A percentile compares a stretch with the other conserved stretches of the same genome.
These are phyloP conservation scores for Lasaia peninsularis DNA, from an alignment of 1,140 invertebrate genomes.

Conservation along the genomic window DNA sequence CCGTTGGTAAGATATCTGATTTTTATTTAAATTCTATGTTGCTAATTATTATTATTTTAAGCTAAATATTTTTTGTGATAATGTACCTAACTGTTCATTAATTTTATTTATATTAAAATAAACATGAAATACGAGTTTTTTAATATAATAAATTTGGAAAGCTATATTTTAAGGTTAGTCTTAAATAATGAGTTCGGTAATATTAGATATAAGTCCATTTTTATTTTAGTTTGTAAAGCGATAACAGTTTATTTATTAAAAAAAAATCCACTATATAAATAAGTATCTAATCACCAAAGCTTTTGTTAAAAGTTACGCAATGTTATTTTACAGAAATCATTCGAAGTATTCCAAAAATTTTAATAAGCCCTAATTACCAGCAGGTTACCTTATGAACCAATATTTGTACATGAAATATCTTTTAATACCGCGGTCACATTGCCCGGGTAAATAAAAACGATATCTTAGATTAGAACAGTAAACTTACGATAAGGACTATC, in stretches of 20 bases:
- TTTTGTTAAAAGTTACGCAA: not conserved
- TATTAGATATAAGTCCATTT: too few species aligned
- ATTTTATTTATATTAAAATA: too few species aligned
- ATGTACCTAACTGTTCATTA: too few species aligned
- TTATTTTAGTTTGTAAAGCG: too few species aligned
- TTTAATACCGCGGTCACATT: conserved; percentile 46
- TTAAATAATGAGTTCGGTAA: too few species aligned
- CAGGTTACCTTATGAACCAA: conserved; percentile 30
- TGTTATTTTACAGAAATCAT: not conserved
- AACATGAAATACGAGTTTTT: too few species aligned
- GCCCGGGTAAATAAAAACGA: conserved; percentile 45
- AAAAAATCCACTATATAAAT: not conserved
- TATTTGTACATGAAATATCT: conserved; percentile 35
- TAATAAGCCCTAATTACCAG: conserved; percentile 16
- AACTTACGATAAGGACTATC: conserved; percentile 47
- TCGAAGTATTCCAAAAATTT: not conserved
- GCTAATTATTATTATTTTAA: too few species aligned
- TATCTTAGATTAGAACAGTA: conserved; percentile 63
- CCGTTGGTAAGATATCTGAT: conserved; percentile 43
- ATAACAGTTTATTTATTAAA: too few species aligned
- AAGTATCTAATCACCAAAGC: too few species aligned
- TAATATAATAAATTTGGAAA: too few species aligned
- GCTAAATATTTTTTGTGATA: too few species aligned
- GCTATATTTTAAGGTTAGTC: too few species aligned
- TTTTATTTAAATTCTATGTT: conserved; percentile 1